Percentiles rank a stretch among this genome's conserved stretches.
Evolutionary conservation across 2,888 invertebrate species (phyloP).

Genomic region (Spisula solida): DNA sequence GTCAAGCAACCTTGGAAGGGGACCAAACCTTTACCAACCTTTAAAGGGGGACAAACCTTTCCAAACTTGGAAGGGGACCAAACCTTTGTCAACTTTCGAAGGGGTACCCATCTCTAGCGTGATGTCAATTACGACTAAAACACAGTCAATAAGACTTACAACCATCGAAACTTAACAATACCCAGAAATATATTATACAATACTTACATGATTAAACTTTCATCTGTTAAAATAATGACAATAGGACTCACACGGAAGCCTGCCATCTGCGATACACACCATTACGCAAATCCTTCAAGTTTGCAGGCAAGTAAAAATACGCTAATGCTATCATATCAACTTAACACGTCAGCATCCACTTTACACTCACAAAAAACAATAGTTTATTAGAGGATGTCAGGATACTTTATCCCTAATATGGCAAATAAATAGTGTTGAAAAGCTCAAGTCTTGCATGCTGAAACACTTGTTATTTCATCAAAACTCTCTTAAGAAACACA

Average conservation of each 20-base stretch:
- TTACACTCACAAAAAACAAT: not conserved
- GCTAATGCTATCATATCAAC: conserved; percentile 9
- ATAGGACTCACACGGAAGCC: not conserved
- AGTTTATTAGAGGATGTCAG: not conserved
- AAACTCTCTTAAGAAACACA: not conserved
- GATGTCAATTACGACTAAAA: too few relatives aligned
- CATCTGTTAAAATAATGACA: too few relatives aligned
- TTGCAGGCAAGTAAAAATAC: not conserved
- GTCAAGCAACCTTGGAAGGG: too few relatives aligned
- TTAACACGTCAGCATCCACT: conserved; percentile 10
- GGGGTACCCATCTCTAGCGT: too few relatives aligned
- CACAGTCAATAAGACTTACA: too few relatives aligned
- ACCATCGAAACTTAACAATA: too few relatives aligned
- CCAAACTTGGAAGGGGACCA: too few relatives aligned
- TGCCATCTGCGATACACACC: not conserved
- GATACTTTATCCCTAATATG: not conserved
- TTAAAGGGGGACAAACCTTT: too few relatives aligned
- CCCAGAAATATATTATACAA: too few relatives aligned
- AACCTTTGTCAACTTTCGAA: too few relatives aligned
- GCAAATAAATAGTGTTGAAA: conserved; percentile 26
- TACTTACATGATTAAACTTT: too few relatives aligned
- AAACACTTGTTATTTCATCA: conserved; percentile 38
- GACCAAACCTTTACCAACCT: too few relatives aligned
- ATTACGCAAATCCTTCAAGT: conserved; percentile 4
- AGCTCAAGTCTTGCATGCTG: conserved; percentile 33